Conservation (phyloP, 2,888 invertebrate genomes). For the Agrotis segetum region DNA sequence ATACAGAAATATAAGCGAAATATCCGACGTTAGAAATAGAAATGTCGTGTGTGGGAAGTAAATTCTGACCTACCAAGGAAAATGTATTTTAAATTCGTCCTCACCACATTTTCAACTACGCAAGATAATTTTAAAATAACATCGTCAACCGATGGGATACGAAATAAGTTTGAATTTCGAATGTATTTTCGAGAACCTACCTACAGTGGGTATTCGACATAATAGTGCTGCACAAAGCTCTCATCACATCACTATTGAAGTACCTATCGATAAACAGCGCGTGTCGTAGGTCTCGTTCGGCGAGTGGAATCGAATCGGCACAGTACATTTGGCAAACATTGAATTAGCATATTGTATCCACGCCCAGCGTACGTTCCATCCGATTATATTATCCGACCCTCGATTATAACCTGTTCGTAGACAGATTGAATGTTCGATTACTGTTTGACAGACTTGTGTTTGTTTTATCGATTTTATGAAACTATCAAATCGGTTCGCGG, state of each 20-base stretch:
- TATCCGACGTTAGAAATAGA: not conserved
- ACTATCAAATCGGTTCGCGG: slow-evolving; percentile 52
- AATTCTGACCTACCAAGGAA: not conserved
- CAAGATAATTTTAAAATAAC: slow-evolving; percentile 20
- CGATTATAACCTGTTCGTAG: slow-evolving; percentile 71
- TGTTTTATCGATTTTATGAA: slow-evolving; percentile 60
- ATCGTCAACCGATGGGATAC: not conserved
- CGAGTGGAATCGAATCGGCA: slow-evolving; percentile 66
- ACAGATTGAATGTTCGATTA: slow-evolving; percentile 63
- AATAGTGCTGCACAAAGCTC: slow-evolving; percentile 46
- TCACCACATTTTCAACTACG: not conserved
- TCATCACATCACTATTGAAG: slow-evolving; percentile 61
- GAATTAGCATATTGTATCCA: slow-evolving; percentile 75
- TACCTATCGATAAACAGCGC: slow-evolving; percentile 66
- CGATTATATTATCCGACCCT: slow-evolving; percentile 72
- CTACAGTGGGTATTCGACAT: slow-evolving; percentile 14
- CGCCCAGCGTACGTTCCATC: slow-evolving; percentile 62
- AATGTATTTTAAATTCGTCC: not conserved
- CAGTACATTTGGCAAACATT: slow-evolving; percentile 77
- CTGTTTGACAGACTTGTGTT: slow-evolving; percentile 57
- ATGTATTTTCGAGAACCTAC: not conserved
- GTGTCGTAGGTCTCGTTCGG: slow-evolving; percentile 61
- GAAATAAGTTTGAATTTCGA: slow-evolving; percentile 17
- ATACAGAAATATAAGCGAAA: not conserved
- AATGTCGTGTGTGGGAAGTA: not conserved